Evolutionary conservation across 2,888 invertebrate genomes (phyloP).

Genomic region (Leptinotarsa haldemani): DNA sequence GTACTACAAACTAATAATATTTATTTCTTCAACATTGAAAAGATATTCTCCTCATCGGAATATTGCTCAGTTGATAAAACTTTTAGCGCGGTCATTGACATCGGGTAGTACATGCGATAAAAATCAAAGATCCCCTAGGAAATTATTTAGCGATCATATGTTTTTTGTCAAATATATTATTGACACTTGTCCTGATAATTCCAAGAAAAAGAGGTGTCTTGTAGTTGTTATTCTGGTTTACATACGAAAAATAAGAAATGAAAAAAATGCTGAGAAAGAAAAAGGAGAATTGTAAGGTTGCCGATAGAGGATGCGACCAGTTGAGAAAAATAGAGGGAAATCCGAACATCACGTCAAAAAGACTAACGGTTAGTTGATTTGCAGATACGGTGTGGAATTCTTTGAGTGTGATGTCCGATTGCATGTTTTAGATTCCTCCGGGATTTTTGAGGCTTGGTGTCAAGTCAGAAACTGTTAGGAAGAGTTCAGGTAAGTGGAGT

Average conservation of each 20-base stretch:
- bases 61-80: too few relatives aligned
- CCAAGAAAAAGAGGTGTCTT: neutral
- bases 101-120: neutral
- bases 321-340: conserved; percentile 46
- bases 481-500: conserved; percentile 39
- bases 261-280: conserved; percentile 32
- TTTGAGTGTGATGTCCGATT: conserved; percentile 17
- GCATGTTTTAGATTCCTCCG: conserved; percentile 44
- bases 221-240: neutral
- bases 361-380: conserved; percentile 41
- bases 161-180: conserved; percentile 28
- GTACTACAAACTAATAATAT: too few relatives aligned
- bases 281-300: conserved; percentile 26
- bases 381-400: conserved; percentile 20
- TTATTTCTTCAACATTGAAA: too few relatives aligned
- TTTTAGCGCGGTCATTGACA: neutral
- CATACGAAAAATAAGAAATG: conserved; percentile 25
- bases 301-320: conserved; percentile 32
- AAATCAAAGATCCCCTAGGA: conserved; percentile 20
- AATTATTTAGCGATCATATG: conserved; percentile 15
- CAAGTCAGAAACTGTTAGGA: conserved; percentile 38
- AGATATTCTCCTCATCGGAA: too few relatives aligned
- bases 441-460: conserved; percentile 43
- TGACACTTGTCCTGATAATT: conserved; percentile 21
- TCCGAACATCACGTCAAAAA: conserved; percentile 44